Evolutionary conservation across 2,797 vertebrate genomes (phyloP).

Genomic region (Parauchenoglanis punctatus): DNA sequence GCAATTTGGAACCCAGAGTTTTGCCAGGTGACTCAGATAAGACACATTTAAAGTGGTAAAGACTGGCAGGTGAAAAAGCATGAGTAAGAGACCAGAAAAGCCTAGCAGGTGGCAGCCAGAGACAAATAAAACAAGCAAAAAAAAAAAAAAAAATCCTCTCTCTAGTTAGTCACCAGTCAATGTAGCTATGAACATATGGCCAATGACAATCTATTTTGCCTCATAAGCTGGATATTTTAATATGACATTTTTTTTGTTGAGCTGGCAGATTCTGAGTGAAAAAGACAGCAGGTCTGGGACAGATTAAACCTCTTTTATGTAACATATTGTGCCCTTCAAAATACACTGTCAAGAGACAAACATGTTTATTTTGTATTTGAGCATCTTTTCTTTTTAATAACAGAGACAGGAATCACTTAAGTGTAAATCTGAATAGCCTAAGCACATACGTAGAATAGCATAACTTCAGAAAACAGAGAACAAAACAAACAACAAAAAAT

Average conservation of each 20-base stretch:
- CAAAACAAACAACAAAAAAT: neutral
- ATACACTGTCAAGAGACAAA: constrained; percentile 12
- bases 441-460: neutral
- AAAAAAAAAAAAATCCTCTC: neutral
- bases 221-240: constrained; percentile 24
- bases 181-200: constrained; percentile 23
- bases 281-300: constrained; percentile 6
- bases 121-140: neutral
- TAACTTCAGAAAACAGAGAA: neutral
- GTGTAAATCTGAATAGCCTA: neutral
- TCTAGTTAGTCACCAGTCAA: constrained; percentile 17
- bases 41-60: neutral
- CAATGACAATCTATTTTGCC: neutral
- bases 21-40: constrained; percentile 27
- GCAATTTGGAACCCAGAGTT: neutral
- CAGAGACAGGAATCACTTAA: neutral
- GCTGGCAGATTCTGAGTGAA: constrained; percentile 17
- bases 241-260: constrained; percentile 10
- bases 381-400: neutral
- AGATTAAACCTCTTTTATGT: constrained; percentile 10
- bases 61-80: neutral
- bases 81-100: constrained; percentile 19
- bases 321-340: constrained; percentile 10
- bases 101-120: constrained; percentile 17
- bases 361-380: neutral